Evolutionary conservation across 2,888 invertebrate species (phyloP), one percentile per base, ranked within the genome.

Genomic region (Falcaria lacertinaria): DNA sequence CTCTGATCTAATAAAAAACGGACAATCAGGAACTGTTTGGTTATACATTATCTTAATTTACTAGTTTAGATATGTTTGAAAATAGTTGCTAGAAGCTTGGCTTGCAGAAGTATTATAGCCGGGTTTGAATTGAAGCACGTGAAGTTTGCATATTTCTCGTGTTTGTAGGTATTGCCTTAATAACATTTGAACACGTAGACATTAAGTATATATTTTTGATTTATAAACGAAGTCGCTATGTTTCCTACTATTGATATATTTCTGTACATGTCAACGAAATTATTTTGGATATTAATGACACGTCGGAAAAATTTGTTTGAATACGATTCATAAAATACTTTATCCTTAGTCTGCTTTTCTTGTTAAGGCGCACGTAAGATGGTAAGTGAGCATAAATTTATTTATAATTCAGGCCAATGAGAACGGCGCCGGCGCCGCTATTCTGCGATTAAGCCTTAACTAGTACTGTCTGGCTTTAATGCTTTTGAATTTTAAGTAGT

Each of bases 1-100:
- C 57, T 55, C 57, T 51, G 55, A 60, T 50, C 35, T 41, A 56
- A 61, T 62, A 69, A 69, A 64, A 69, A 63, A 65, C 47, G 44
- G 47, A 45, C 53, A 43, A 65, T 56, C 64, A 71, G 74, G 71
- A 72, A 73, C 50, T 52, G 19, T 33, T 32, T 14, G n/a, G 16
- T 28, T 33, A 7, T 34, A 43, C 41, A 35, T 33, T 11, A 11
- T 11, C 3, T 11, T 2, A 28, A 11, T 11, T 28, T 28, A 11
- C 3, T 28, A 28, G 11, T 11, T 11, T 11, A 28, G 11, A 11
- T 28, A 7, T 11, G 7, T 11, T 2, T 11, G 3, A 7, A 11
- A 7, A 28, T 11, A 28, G 11, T 11, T 4, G 11, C 11, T 28
- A 11, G 11, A 3, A 11, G 11, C 11, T 28, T 28, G 28, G n/a